Evolutionary conservation across 2,797 vertebrate genomes (phyloP).

Genomic region (Molossus alvarezi): DNA sequence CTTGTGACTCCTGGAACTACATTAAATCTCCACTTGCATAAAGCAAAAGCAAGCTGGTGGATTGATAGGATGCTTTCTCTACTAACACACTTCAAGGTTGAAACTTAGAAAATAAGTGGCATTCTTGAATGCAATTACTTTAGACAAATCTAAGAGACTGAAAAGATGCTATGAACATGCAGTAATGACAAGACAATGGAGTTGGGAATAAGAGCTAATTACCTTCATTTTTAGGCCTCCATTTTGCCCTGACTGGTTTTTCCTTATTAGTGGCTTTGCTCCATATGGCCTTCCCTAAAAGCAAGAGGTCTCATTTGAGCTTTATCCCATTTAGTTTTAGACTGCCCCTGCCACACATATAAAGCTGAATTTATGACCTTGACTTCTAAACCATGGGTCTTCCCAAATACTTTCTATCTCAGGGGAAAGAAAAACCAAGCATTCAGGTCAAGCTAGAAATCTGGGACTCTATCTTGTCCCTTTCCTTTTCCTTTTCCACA

Average conservation of each 20-base stretch:
- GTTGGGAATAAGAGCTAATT: neutral
- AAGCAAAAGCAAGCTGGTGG: neutral
- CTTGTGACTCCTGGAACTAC: neutral
- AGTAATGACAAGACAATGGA: neutral
- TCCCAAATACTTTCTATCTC: neutral
- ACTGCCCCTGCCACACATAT: neutral
- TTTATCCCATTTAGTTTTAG: neutral
- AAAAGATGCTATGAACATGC: neutral
- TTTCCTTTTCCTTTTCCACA: neutral
- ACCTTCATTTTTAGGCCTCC: neutral
- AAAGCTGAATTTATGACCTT: neutral
- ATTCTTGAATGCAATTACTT: conserved; percentile 18
- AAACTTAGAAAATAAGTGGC: conserved; percentile 24
- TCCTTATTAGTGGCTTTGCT: neutral
- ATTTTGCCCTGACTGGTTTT: neutral
- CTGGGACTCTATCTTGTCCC: neutral
- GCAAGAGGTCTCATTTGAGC: neutral
- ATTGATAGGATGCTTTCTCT: conserved; percentile 25
- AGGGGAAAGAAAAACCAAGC: neutral
- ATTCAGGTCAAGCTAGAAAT: neutral
- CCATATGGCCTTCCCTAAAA: neutral
- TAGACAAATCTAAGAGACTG: conserved; percentile 16
- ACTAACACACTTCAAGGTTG: neutral
- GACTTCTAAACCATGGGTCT: neutral
- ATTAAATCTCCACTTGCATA: neutral